Conservation (phyloP, 2,113 vertebrate species). For the Numida meleagris region DNA sequence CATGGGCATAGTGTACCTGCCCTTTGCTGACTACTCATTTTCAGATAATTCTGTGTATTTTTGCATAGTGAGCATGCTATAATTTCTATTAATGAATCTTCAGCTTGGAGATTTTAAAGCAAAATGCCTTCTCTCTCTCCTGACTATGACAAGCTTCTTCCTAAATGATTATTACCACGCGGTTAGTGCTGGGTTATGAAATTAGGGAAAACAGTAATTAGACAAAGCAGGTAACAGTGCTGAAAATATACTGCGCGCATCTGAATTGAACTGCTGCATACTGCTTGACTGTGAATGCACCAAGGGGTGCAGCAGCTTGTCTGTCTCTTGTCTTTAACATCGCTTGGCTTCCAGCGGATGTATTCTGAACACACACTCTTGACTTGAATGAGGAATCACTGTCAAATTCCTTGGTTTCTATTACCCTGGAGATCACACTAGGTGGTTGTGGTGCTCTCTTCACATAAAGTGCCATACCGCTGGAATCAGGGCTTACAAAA, state of each 20-base stretch:
- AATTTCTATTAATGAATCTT: background rate
- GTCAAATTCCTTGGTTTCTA: background rate
- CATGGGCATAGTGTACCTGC: slow-evolving; percentile 13
- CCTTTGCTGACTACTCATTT: slow-evolving; percentile 45
- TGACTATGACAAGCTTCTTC: background rate
- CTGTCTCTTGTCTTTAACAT: background rate
- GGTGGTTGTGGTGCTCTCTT: background rate
- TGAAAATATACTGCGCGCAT: background rate
- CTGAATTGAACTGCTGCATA: background rate
- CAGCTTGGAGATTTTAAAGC: background rate
- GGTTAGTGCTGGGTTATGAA: background rate
- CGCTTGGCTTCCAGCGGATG: background rate
- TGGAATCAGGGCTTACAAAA: background rate
- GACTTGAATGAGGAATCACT: background rate
- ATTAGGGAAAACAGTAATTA: background rate
- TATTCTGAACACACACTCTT: background rate
- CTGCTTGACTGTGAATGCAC: background rate
- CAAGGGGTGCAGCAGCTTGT: background rate
- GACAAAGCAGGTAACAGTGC: background rate
- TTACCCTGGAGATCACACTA: background rate
- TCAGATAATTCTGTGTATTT: slow-evolving; percentile 33
- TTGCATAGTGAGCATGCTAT: background rate
- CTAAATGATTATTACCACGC: background rate
- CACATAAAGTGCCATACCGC: background rate
- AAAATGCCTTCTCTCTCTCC: background rate